Evolutionary conservation across 2,797 vertebrate species (phyloP).

Genomic region (Psittacula derbiana): DNA sequence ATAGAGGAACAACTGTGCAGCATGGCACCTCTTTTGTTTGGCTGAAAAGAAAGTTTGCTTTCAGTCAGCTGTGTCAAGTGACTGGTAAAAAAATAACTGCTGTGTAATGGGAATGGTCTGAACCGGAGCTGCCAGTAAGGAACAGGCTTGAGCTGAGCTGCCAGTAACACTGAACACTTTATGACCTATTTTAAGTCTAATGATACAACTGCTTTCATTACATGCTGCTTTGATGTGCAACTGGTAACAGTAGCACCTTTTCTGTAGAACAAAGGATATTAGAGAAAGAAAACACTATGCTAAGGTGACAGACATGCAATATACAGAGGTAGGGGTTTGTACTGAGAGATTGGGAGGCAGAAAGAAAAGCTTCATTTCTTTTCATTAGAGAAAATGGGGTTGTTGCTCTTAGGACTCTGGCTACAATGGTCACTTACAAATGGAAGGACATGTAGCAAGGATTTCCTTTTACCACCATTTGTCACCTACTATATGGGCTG

Average conservation of each 20-base stretch:
- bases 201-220: background rate
- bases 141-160: background rate
- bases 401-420: too few relatives aligned
- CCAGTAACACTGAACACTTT: background rate
- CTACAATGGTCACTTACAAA: background rate
- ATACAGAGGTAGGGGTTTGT: background rate
- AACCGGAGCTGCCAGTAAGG: background rate
- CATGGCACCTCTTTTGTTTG: background rate
- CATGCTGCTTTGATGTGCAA: background rate
- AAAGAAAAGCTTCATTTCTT: background rate
- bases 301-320: fast-evolving
- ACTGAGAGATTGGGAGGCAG: background rate
- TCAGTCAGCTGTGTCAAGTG: background rate
- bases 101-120: background rate
- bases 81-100: background rate
- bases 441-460: fast-evolving
- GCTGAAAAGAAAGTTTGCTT: background rate
- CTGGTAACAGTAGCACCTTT: background rate
- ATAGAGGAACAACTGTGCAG: background rate
- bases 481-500: background rate
- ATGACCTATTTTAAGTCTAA: background rate
- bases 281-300: fast-evolving
- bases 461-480: background rate
- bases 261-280: background rate
- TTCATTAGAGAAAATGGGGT: background rate